A percentile compares a stretch with the other conserved stretches of the same genome.
Conservation (phyloP, 2,113 vertebrate genomes). For the Oreochromis niloticus region DNA sequence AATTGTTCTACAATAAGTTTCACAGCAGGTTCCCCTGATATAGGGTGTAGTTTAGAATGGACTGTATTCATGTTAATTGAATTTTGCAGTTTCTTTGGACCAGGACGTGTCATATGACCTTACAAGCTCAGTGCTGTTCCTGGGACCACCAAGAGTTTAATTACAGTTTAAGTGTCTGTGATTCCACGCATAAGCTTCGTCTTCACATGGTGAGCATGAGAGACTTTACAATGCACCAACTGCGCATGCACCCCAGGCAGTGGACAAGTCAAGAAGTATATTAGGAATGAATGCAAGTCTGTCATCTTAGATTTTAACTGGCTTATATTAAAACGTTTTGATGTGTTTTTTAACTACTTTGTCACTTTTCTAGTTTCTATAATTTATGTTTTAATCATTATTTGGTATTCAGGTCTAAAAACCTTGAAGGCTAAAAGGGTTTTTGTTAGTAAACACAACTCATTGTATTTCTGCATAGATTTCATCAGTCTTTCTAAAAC, state of each 20-base stretch:
- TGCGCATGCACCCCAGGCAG: background rate
- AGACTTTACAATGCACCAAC: background rate
- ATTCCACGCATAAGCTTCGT: background rate
- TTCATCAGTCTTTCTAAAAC: background rate
- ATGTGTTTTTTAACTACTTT: background rate
- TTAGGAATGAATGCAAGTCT: background rate
- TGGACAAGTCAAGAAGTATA: background rate
- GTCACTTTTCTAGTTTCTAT: background rate
- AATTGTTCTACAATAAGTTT: background rate
- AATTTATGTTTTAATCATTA: background rate
- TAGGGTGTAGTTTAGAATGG: fast-evolving
- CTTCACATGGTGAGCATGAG: background rate
- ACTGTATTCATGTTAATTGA: background rate
- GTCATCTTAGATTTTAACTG: background rate
- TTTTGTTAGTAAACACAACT: background rate
- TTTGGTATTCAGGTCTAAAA: background rate
- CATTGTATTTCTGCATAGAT: background rate
- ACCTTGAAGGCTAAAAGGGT: background rate
- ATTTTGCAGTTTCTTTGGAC: background rate
- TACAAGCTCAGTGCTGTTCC: background rate
- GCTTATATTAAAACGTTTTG: background rate
- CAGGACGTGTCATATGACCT: background rate
- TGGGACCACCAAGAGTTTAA: background rate
- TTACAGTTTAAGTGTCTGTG: background rate
- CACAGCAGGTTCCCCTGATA: no score